Evolutionary conservation across 1,140 invertebrate species (phyloP), one percentile per base, ranked within the genome.

Genomic region (Drosophila ohnishii): DNA sequence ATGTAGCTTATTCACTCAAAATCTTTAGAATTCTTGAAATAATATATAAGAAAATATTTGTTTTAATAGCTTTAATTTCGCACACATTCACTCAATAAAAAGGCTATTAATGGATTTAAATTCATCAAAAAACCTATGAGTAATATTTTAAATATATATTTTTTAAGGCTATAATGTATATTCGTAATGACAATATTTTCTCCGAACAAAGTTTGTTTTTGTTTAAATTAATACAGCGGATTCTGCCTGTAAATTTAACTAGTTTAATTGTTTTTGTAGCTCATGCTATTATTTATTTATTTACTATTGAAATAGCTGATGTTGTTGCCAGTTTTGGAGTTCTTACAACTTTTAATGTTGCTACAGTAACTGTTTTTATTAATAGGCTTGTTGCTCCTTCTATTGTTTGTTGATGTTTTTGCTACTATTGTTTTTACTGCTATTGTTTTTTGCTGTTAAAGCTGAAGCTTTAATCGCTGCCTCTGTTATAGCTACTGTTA

Each of bases 61-160:
- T 37, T 55, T 53, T 35, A 14, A 35, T n/a, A 37, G 19, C 19
- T 9, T 35, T 51, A 1, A 8, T 13, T 13, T 51, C 6, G n/a
- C 28, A 16, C 3, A 19, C 13, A n/a, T n/a, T 55, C 13, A 37
- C 13, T 3, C 13, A 14, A 55, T 37, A 55, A 55, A 53, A 53
- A 53, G 3, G n/a, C 34, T 35, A 22, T 55, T 37, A n/a, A 48
- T 35, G 11, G 50, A 22, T n/a, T 14, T 6, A 10, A 22, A 22
- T 53, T 9, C 19, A 55, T 55, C 19, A 37, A 37, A 37, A 55
- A 22, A 3, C 51, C 51, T 5, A 55, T 55, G 51, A 55, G 34
- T 55, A 55, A 55, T 55, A 22, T 6, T 37, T 53, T n/a, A n/a
- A 37, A 55, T 25, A 37, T 55, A 55, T 25, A 25, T 14, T 25